Evolutionary conservation across 2,113 vertebrate species (phyloP), one percentile per base, ranked within the genome.

Genomic region (Poeciliopsis prolifica): DNA sequence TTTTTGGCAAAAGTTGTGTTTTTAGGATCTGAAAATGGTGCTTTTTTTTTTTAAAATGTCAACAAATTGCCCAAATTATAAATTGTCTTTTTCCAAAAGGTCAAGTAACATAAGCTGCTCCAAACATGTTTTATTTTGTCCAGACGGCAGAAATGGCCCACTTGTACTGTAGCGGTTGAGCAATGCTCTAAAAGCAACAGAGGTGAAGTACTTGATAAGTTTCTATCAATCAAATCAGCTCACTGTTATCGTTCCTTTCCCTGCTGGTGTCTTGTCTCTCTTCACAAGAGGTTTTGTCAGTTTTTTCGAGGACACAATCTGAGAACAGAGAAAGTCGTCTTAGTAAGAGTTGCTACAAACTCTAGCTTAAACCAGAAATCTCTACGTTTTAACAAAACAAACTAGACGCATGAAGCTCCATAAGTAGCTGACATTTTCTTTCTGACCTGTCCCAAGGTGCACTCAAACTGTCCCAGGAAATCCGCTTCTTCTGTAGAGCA

Each of bases 381-480:
- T 31, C 17, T 15, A 62, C 0, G 4, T 61, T 61, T 28, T 37
- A 2, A 61, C n/a, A 64, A 33, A 33, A 10, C 30, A 35, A 3
- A 64, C 6, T 19, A 64, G 15, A 64, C 3, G 30, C 17, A 26
- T 61, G 10, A 60, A 37, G n/a, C n/a, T 3, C 5, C 28, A 68
- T 67, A 0, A 42, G 66, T 35, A 11, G 22, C 7, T 8, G 13
- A 4, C 40, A 15, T 1, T 63, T 14, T 13, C 37, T 37, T 30
- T 13, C 1, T 5, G 31, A 99, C 98, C 93, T 99, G 98, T 74
- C 96, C 98, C 83, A 99, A 72, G 0, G 97, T 97, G 65, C 96
- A 98, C 82, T 99, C 97, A 81, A 95, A 88, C 86, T 98, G 95
- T 74, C 98, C 98, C 78, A 99, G 90, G 88, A 98, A 99, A 89